Evolutionary conservation across 2,113 vertebrate genomes (phyloP), one percentile per base, ranked within the genome.

Genomic region (Marmota flaviventris): DNA sequence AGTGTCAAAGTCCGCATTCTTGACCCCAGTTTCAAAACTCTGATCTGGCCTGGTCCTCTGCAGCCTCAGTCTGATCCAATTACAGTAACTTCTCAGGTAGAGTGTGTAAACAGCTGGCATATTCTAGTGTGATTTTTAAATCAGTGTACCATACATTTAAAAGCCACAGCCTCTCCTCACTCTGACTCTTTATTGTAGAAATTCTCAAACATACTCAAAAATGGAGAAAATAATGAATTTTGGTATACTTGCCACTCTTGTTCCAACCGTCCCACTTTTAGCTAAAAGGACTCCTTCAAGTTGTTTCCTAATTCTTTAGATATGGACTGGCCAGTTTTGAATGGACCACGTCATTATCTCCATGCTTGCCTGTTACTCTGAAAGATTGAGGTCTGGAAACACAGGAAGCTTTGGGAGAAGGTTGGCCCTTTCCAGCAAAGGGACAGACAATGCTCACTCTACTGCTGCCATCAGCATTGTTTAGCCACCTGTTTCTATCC

Each of bases 261-360:
- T 87, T 92, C 75, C 53, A 0, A 42, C 22, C 61, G 20, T 85
- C 39, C 39, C 34, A 45, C 37, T 70, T 92, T 65, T 51, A 37
- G 10, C 79, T 51, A 18, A 1, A 32, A 42, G 51, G 42, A 42
- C 67, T 82, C 67, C 48, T 94, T 94, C 45, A 76, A 61, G 70
- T 69, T 84, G 67, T 13, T 73, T 69, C 48, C 91, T 93, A 61
- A n/a, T 90, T 89, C 75, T 92, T 95, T 93, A 82, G 37, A 72
- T 69, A 56, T 1, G 2, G 20, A 29, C 45, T 39, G 14, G 34
- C 56, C 72, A 70, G 42, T 94, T 94, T 89, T 85, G 93, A 94
- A 81, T 89, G 89, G 67, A 45, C 2, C 1, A 61, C 13, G 5
- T 77, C 37, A 77, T 29, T 42, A 34, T 79, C 56, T 89, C 82